Conservation (phyloP, 2,888 invertebrate species). For the Acronicta alni region DNA sequence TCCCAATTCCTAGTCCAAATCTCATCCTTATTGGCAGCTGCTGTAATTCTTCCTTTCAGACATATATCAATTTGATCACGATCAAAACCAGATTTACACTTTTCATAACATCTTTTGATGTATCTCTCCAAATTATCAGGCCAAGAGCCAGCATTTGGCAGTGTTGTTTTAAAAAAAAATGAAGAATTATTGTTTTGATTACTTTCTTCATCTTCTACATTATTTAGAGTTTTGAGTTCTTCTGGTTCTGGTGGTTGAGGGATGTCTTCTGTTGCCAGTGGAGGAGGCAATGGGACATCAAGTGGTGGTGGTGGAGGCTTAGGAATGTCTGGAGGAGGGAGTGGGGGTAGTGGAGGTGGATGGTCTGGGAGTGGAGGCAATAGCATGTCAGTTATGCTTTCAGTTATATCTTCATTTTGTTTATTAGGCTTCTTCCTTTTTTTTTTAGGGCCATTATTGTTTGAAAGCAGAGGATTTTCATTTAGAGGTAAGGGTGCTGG, state of each 20-base stretch:
- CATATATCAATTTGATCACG: slow-evolving; percentile 98
- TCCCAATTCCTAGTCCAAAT: slow-evolving; percentile 98
- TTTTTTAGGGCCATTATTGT: slow-evolving; percentile 91
- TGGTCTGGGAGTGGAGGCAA: slow-evolving; percentile 89
- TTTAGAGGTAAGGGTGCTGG: slow-evolving; percentile 76
- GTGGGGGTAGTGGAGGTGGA: slow-evolving; percentile 87
- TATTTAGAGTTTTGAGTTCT: slow-evolving; percentile 56
- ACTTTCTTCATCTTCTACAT: slow-evolving; percentile 59
- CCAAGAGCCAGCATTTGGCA: slow-evolving; percentile 90
- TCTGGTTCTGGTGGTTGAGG: slow-evolving; percentile 79
- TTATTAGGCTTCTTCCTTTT: slow-evolving; percentile 92
- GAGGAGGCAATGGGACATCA: slow-evolving; percentile 83
- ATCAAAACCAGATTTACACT: slow-evolving; percentile 96
- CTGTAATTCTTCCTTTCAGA: slow-evolving; percentile 97
- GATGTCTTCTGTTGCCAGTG: slow-evolving; percentile 81
- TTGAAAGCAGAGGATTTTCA: slow-evolving; percentile 80
- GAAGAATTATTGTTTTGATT: slow-evolving; percentile 70
- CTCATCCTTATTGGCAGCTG: slow-evolving; percentile 96
- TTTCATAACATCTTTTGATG: slow-evolving; percentile 97
- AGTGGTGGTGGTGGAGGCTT: slow-evolving; percentile 73
- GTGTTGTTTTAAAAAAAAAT: slow-evolving; percentile 75
- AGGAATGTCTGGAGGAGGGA: slow-evolving; percentile 84
- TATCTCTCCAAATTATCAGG: slow-evolving; percentile 95
- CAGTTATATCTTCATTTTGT: slow-evolving; percentile 77
- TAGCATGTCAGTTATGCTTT: slow-evolving; percentile 41